Evolutionary conservation across 2,888 invertebrate genomes (phyloP).

Genomic region (Bombylius discolor): DNA sequence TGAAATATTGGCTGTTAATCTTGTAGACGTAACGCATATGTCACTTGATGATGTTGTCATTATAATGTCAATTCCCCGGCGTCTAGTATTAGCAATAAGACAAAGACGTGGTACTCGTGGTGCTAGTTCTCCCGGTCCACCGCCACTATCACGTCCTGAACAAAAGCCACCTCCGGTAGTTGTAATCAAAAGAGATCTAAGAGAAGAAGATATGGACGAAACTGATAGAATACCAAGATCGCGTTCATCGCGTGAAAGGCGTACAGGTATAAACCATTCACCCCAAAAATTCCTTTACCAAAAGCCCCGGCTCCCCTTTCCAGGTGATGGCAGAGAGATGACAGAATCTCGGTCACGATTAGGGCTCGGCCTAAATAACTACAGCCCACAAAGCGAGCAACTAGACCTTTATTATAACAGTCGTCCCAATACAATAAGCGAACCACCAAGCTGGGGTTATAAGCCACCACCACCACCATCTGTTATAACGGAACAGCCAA

Average conservation of each 20-base stretch:
- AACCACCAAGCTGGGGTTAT: constrained; percentile 38
- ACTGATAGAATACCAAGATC: constrained; percentile 41
- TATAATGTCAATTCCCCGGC: constrained; percentile 96
- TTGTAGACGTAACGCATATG: constrained; percentile 96
- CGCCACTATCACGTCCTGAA: constrained; percentile 51
- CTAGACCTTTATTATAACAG: constrained; percentile 73
- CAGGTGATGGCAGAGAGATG: constrained; percentile 70
- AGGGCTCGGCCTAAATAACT: constrained; percentile 53
- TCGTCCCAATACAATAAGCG: constrained; percentile 46
- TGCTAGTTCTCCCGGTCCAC: constrained; percentile 33
- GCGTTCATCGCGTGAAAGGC: constrained; percentile 37
- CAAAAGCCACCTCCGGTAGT: constrained; percentile 85
- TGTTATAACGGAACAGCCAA: constrained; percentile 84
- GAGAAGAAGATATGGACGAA: constrained; percentile 65
- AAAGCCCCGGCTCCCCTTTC: constrained; percentile 5
- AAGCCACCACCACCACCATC: constrained; percentile 54
- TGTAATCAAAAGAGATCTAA: constrained; percentile 75
- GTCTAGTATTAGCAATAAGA: constrained; percentile 85
- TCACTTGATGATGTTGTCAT: constrained; percentile 98
- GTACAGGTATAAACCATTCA: constrained; percentile 36
- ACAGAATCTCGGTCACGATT: constrained; percentile 60
- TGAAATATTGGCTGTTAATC: constrained; percentile 94
- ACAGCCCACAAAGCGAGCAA: constrained; percentile 52
- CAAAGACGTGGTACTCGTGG: constrained; percentile 57
- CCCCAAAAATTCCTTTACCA: neutral